phyloP scores from a whole-genome alignment of 2,797 vertebrate genomes.

The Eidolon dupreanum region DNA sequence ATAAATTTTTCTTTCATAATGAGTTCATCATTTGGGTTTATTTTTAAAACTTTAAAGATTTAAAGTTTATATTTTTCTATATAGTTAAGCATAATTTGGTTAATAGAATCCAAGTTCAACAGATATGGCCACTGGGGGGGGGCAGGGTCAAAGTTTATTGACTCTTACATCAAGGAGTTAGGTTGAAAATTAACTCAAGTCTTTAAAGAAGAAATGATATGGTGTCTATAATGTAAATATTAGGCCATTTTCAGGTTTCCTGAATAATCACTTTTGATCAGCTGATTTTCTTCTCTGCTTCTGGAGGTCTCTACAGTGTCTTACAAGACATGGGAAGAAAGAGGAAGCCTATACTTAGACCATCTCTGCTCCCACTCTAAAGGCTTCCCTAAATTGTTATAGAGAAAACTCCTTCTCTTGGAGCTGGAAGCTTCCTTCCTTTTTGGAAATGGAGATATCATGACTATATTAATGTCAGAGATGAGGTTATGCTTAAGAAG shows the following conservation, averaged over 20 bases:
- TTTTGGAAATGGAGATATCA: background rate
- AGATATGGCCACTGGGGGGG: background rate
- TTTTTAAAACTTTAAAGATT: background rate
- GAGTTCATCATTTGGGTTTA: slow-evolving; percentile 38
- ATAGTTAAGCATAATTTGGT: background rate
- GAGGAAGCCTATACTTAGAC: background rate
- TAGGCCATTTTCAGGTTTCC: background rate
- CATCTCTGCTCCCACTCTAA: background rate
- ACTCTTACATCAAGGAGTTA: background rate
- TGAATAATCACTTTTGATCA: background rate
- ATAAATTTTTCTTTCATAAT: background rate
- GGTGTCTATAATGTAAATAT: background rate
- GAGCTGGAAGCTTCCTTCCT: background rate
- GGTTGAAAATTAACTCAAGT: slow-evolving; percentile 7
- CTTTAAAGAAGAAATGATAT: background rate
- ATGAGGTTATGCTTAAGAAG: background rate
- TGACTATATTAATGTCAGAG: background rate
- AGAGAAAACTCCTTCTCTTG: background rate
- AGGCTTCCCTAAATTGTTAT: background rate
- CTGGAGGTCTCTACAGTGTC: background rate
- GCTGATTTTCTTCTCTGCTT: background rate
- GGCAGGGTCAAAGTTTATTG: background rate
- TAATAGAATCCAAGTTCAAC: slow-evolving; percentile 23
- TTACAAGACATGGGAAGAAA: background rate
- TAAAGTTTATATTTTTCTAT: background rate